phyloP scores from a whole-genome alignment of 2,797 vertebrate genomes.

The Diplodus puntazzo region DNA sequence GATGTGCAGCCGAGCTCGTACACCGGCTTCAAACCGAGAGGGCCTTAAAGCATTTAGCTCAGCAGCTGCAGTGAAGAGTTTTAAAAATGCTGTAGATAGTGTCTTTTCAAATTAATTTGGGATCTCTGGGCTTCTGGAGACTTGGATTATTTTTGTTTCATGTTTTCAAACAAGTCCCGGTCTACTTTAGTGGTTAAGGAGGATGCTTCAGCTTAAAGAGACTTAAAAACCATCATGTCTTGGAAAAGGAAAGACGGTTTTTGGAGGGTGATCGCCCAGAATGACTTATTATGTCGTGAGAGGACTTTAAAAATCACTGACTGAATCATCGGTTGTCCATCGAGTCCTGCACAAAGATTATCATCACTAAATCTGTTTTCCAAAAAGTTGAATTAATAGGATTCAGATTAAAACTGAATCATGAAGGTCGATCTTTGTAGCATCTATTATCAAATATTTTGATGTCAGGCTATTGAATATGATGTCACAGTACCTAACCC shows the following conservation, averaged over 20 bases:
- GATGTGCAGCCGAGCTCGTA: no score
- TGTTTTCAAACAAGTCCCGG: no score
- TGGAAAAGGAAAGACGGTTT: background rate
- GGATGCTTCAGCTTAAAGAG: background rate
- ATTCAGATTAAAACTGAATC: background rate
- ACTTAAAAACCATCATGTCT: background rate
- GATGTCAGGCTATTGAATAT: no score
- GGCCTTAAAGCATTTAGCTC: no score
- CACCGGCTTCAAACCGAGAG: no score
- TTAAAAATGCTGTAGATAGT: no score
- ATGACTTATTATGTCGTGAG: background rate
- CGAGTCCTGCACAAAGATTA: background rate
- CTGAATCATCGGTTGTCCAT: background rate
- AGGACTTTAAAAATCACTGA: background rate
- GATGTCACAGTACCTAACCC: background rate
- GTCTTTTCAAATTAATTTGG: no score
- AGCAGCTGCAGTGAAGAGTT: no score
- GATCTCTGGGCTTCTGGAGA: no score
- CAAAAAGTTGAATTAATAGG: background rate
- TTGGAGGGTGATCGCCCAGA: background rate
- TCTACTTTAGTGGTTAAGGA: no score
- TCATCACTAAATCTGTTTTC: background rate
- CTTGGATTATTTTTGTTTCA: no score
- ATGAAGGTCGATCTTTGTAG: background rate
- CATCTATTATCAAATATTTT: background rate